Percentiles rank a stretch among this genome's conserved stretches.
Evolutionary conservation across 2,888 invertebrate species (phyloP).

Genomic region (Drosophila neotestacea): DNA sequence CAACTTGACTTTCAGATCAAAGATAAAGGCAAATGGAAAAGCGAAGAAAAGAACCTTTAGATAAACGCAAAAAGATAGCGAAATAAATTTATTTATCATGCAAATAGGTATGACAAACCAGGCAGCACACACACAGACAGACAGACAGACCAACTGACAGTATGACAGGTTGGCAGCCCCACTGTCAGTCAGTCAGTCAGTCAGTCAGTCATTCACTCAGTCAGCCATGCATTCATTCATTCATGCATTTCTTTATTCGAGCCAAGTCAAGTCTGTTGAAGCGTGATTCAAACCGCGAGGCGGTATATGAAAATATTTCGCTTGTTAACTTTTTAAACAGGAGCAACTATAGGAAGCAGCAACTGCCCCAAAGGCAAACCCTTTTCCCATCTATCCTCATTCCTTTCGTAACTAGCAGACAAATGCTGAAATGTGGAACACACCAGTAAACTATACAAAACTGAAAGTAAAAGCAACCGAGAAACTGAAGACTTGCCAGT

Average conservation of each 20-base stretch:
- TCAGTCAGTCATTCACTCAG: constrained; percentile 22
- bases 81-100: constrained; percentile 73
- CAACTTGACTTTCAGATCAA: constrained; percentile 36
- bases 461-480: constrained; percentile 68
- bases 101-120: constrained; percentile 71
- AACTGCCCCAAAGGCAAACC: constrained; percentile 9
- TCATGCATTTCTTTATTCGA: constrained; percentile 51
- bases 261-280: constrained; percentile 40
- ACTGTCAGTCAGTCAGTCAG: constrained; percentile 21
- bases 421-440: constrained; percentile 71
- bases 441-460: constrained; percentile 36
- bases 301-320: constrained; percentile 67
- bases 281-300: constrained; percentile 66
- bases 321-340: constrained; percentile 69
- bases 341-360: constrained; percentile 1
- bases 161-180: constrained; percentile 31
- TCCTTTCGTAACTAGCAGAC: constrained; percentile 43
- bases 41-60: constrained; percentile 37
- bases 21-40: constrained; percentile 37
- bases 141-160: constrained; percentile 32
- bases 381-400: not conserved
- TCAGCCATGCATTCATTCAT: constrained; percentile 36
- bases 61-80: constrained; percentile 43
- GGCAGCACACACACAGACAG: constrained; percentile 29
- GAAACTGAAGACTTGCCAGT: constrained; percentile 49